Evolutionary conservation across 1,140 invertebrate species (phyloP), one percentile per base, ranked within the genome.

Genomic region (Megalopta genalis): DNA sequence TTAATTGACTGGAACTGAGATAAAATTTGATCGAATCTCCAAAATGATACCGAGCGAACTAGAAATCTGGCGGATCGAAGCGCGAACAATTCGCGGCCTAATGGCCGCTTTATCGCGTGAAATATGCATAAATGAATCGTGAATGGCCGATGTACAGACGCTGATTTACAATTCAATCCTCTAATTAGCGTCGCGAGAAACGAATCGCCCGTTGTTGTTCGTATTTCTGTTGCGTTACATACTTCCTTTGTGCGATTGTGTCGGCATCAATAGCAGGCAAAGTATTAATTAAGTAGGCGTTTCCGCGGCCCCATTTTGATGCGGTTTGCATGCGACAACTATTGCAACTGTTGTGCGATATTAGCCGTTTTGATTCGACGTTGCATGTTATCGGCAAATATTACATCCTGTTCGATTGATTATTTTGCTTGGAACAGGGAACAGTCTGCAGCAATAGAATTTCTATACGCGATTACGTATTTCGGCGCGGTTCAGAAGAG

Each of bases 211-310:
- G 18, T 52, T 52, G 18, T 52, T 18, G 18, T 21, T 52, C 49
- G 16, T 21, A 21, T 21, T 52, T 52, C 49, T 5, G 49, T 14
- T 21, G 16, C 6, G 49, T 52, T 52, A 52, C 49, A 52, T 52
- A 21, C 16, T 21, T 52, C 49, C 49, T 21, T 52, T 52, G 66
- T 76, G 37, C 67, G 52, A 67, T 23, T 23, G 27, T 68, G 59
- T 23, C 27, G 16, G 23, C 42, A 5, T 16, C 14, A 2, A 32
- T 32, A 52, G 49, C 16, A 4, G 3, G 12, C 10, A 60, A 32
- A 62, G 27, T 62, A 62, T 62, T 60, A 14, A 27, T 32, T 63
- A 37, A 63, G 27, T 37, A 21, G 16, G 37, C 32, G 60, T 2
- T 21, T 37, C 1, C 16, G 16, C 25, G 7, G n/a, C n/a, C 27